Base-by-base conservation (phyloP, 2,113 vertebrate species). In the Collichthys lucidus region DNA sequence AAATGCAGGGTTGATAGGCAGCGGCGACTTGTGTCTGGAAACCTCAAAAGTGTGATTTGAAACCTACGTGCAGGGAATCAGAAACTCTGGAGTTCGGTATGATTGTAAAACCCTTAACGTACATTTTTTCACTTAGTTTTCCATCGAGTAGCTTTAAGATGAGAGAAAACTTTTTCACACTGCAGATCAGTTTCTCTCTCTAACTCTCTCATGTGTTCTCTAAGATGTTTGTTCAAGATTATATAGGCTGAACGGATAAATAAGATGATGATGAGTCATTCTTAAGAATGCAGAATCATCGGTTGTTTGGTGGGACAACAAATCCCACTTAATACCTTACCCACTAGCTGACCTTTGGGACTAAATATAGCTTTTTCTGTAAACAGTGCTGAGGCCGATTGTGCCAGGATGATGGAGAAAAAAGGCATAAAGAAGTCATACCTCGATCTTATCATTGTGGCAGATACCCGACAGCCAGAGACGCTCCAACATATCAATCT, bases 391-490 rank as follows among this genome's bases (percentile, higher is more conserved):
- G 35, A 64, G 7, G 31, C 40, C 56, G 26, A 79, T 46, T 19
- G 35, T 8, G 10, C 3, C n/a, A 57, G 6, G 62, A 7, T 56
- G 3, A 50, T 29, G 26, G 35, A 17, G 26, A 44, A 50, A n/a
- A n/a, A 20, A 57, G 6, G 52, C 12, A 24, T 20, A 24, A 24
- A 77, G 44, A 20, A 4, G 4, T 56, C 86, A 19, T 83, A 94
- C 92, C 93, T 94, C 93, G 17, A 94, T 93, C 76, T 94, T 94
- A 82, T 94, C 93, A 26, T 94, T 94, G 88, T 94, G 93, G 72
- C 93, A 94, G 86, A 94, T 94, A 4, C 93, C 93, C 1, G 93
- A 94, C 79, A 94, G 78, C 93, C 93, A 94, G 40, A 94, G 93
- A 35, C 93, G 91, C 86, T 94, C 93, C 91, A 94, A 57, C 93